These are phyloP conservation scores for Grus americana DNA, from an alignment of 2,113 vertebrate genomes.

Conservation along the genomic window DNA sequence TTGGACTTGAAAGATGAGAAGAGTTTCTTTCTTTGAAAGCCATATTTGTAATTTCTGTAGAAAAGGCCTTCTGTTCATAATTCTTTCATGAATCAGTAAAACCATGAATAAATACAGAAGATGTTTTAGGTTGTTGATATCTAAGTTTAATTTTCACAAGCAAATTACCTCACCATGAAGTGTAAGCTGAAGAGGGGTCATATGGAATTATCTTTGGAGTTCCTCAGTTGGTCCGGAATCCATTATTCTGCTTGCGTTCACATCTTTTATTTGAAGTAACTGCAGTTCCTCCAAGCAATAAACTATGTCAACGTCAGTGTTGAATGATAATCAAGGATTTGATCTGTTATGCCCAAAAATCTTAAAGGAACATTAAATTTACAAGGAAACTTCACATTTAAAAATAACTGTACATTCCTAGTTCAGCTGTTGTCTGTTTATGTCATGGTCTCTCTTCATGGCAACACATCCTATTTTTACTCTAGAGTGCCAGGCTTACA, in stretches of 20 bases:
- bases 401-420: background rate
- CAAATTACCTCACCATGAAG: background rate
- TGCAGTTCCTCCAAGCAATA: background rate
- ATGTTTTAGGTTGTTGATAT: background rate
- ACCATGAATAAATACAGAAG: background rate
- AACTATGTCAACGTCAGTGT: background rate
- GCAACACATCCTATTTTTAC: background rate
- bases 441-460: background rate
- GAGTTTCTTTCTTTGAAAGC: background rate
- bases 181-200: background rate
- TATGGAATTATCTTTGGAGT: background rate
- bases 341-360: background rate
- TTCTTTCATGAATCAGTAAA: background rate
- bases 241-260: background rate
- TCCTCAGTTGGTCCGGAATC: background rate
- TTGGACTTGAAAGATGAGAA: background rate
- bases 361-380: background rate
- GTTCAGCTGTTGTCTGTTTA: slow-evolving; percentile 5
- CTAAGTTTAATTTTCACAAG: background rate
- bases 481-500: background rate
- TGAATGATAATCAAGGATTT: background rate
- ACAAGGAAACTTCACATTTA: background rate
- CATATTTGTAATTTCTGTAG: background rate
- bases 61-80: background rate
- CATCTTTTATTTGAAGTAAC: background rate